Conservation (phyloP, 2,888 invertebrate genomes). For the Hemicrepidius hirtus region DNA sequence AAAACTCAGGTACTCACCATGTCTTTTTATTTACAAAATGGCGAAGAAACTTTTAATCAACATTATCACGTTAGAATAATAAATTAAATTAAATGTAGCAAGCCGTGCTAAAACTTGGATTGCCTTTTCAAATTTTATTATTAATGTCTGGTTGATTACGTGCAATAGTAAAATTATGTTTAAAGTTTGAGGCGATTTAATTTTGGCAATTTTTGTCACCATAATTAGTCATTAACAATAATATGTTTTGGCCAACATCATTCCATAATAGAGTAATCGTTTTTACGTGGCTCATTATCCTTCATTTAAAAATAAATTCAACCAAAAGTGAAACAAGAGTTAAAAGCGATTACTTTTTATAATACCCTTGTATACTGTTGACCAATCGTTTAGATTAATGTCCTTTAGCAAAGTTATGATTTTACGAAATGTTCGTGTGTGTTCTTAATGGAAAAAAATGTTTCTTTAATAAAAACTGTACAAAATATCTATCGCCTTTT, state of each 20-base stretch:
- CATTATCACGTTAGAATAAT: constrained; percentile 19
- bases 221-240: constrained; percentile 12
- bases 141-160: background rate
- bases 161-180: background rate
- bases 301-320: background rate
- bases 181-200: background rate
- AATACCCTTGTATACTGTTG: constrained; percentile 62
- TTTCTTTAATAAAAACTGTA: constrained; percentile 76
- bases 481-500: constrained; percentile 47
- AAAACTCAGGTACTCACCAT: constrained; percentile 21
- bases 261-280: constrained; percentile 24
- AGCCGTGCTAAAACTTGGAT: constrained; percentile 17
- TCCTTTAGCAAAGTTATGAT: constrained; percentile 52
- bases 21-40: constrained; percentile 4
- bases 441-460: constrained; percentile 75
- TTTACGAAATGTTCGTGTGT: constrained; percentile 74
- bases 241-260: constrained; percentile 21
- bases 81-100: constrained; percentile 6
- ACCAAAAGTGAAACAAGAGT: background rate
- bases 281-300: constrained; percentile 2
- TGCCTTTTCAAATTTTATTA: background rate
- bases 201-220: constrained; percentile 16
- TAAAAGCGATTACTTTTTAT: constrained; percentile 45
- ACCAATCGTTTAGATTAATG: constrained; percentile 65
- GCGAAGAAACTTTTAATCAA: constrained; percentile 18